Base-by-base conservation (phyloP, 1,140 invertebrate species). In the Potamilus streckersoni region DNA sequence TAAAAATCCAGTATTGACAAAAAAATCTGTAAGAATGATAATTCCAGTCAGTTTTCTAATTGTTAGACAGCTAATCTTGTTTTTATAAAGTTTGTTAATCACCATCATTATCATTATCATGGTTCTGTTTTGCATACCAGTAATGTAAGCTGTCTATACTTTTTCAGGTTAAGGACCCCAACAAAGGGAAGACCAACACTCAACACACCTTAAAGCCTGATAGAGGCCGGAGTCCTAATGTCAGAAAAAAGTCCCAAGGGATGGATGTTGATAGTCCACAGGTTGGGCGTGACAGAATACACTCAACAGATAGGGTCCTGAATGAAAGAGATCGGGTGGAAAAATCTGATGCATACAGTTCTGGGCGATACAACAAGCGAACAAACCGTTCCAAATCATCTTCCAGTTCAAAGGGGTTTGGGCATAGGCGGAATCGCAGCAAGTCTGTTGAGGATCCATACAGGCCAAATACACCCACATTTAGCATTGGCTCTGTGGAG, bases 181-280 rank as follows among this genome's bases (percentile, higher is more conserved):
- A 65, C 31, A 72, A 77, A 64, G 63, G 62, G 17, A 82, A 79
- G 67, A 8, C 69, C 5, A 69, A 82, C 60, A 79, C 80, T 15
- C 73, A 67, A 60, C 82, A 83, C 64, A 72, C 75, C 23, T 72
- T 83, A 19, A 73, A 69, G 61, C 82, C 82, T 15, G 78, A 83
- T 65, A 73, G 78, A n/a, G 70, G 70, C 31, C 38, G 20, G 58
- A 73, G 55, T 58, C 63, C 64, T 8, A 4, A 38, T n/a, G 60
- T 61, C 57, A 38, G 49, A 12, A 64, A 79, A 69, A 64, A 63
- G 49, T 63, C 60, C 56, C 20, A 79, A 71, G 58, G 59, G 63
- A 56, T 61, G 23, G 49, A 13, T 64, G 58, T 55, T 11, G 15
- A 38, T 23, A n/a, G 27, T n/a, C 60, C 72, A 17, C 69, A 31